Percentiles rank a stretch among this genome's conserved stretches.
phyloP scores from a whole-genome alignment of 1,140 invertebrate genomes.

The Apis dorsata region DNA sequence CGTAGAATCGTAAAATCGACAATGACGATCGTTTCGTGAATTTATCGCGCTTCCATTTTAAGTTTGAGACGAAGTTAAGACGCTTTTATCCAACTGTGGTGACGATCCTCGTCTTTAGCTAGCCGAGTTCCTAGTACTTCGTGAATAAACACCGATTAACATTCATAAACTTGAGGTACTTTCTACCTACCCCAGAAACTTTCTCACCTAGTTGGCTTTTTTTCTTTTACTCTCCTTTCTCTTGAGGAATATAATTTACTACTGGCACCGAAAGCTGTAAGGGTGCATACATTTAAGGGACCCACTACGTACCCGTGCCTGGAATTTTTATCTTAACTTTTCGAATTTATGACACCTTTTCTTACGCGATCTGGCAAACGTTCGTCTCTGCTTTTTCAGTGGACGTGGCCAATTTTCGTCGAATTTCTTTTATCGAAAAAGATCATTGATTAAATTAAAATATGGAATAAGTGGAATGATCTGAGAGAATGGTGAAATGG shows the following conservation, averaged over 20 bases:
- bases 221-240: background rate
- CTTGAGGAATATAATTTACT: background rate
- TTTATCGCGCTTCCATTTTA: background rate
- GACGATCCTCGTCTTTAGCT: background rate
- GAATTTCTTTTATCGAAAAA: background rate
- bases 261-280: background rate
- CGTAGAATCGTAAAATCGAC: background rate
- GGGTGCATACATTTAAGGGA: too few relatives aligned
- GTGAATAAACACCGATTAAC: background rate
- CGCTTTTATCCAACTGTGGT: background rate
- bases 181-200: background rate
- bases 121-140: background rate
- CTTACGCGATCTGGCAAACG: background rate
- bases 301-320: background rate
- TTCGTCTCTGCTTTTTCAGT: too few relatives aligned
- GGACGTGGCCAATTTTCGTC: background rate
- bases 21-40: background rate
- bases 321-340: background rate
- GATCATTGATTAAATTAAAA: background rate
- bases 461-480: background rate
- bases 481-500: too few relatives aligned
- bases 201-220: background rate
- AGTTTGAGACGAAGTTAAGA: background rate
- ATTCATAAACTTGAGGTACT: conserved; percentile 13
- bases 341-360: background rate